phyloP scores from a whole-genome alignment of 2,888 invertebrate genomes.

The Drosophila yooni region DNA sequence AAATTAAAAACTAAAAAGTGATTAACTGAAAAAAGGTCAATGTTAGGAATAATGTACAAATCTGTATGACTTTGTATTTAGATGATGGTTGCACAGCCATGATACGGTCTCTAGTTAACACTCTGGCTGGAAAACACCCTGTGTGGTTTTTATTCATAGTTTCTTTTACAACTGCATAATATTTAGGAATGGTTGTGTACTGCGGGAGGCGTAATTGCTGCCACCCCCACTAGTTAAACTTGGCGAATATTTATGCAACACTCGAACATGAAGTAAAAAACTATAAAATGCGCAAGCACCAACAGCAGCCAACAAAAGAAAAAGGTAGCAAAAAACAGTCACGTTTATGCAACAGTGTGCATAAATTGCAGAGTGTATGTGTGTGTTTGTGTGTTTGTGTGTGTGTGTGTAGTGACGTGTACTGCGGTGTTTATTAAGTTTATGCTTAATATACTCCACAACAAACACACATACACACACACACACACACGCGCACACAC shows the following conservation, averaged over 20 bases:
- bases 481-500: background rate
- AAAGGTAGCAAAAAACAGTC: conserved; percentile 49
- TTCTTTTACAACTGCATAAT: conserved; percentile 27
- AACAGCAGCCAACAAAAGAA: conserved; percentile 31
- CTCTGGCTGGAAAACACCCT: conserved; percentile 30
- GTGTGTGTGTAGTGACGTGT: conserved; percentile 41
- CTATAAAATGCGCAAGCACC: conserved; percentile 65
- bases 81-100: background rate
- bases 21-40: background rate
- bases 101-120: background rate
- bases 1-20: background rate
- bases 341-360: conserved; percentile 70
- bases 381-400: conserved; percentile 10
- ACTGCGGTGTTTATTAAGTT: conserved; percentile 74
- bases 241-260: conserved; percentile 71
- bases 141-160: conserved; percentile 26
- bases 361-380: conserved; percentile 53
- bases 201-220: conserved; percentile 64
- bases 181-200: conserved; percentile 32
- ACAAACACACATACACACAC: background rate
- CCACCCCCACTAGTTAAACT: conserved; percentile 56
- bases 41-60: background rate
- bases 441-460: conserved; percentile 52
- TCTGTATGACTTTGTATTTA: background rate
- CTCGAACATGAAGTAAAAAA: conserved; percentile 48